Percentiles rank a stretch among this genome's conserved stretches.
phyloP scores from a whole-genome alignment of 2,797 vertebrate genomes.

The Podarcis siculus region DNA sequence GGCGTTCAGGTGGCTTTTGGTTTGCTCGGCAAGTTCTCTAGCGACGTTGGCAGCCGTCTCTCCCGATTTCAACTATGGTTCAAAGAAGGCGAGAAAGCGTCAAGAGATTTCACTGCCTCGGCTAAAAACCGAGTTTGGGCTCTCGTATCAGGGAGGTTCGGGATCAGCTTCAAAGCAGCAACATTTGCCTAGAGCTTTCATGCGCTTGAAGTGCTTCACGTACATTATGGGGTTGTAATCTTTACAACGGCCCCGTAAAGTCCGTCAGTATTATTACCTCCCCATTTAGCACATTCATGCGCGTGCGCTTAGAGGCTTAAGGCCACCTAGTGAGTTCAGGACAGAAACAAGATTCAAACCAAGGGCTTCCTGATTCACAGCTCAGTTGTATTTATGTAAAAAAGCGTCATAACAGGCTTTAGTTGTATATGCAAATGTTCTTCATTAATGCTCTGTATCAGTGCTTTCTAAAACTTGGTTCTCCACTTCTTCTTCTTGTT shows the following conservation, averaged over 20 bases:
- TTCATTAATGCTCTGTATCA: too few species aligned
- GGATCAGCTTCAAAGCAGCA: neutral
- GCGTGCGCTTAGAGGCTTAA: too few species aligned
- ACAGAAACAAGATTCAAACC: neutral
- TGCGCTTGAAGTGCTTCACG: neutral
- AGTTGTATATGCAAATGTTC: too few species aligned
- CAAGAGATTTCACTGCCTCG: neutral
- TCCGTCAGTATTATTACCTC: neutral
- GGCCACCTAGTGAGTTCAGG: neutral
- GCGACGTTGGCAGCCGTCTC: conserved; percentile 96
- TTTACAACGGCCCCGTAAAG: neutral
- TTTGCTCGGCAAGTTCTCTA: conserved; percentile 94
- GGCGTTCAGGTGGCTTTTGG: conserved; percentile 89
- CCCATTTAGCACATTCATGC: too few species aligned
- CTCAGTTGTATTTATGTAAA: too few species aligned
- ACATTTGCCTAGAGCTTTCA: neutral
- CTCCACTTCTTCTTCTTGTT: too few species aligned
- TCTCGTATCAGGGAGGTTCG: neutral
- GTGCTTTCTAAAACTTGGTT: too few species aligned
- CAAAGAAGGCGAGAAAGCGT: conserved; percentile 35
- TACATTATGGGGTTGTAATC: neutral
- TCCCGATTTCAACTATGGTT: conserved; percentile 86
- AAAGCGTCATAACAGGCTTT: too few species aligned
- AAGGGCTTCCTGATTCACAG: neutral
- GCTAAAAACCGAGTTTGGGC: neutral